Evolutionary conservation across 1,140 invertebrate genomes (phyloP), one percentile per base, ranked within the genome.

Genomic region (Harpegnathos saltator): DNA sequence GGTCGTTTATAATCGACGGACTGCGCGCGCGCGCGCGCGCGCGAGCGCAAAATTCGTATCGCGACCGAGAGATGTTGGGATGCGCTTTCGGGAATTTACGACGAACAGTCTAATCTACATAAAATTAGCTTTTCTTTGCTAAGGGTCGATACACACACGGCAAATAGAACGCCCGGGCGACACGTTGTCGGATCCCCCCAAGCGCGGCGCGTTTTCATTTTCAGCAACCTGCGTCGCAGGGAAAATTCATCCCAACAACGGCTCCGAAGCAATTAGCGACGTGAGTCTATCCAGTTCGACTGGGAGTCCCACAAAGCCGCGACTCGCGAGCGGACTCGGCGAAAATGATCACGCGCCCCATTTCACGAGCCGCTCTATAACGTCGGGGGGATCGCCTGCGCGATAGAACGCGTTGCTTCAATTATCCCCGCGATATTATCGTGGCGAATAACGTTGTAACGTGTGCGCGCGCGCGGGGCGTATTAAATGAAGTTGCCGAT

Each of bases 81-180:
- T 33, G 22, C 52, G 17, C 5, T 33, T 33, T 24, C 63, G 75
- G 22, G 24, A 78, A 68, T 69, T 78, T 69, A 78, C 14, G 29
- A 68, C 63, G 58, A 78, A 78, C 75, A 78, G 29, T 78, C 69
- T 78, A 50, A 78, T 78, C 33, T 78, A 29, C 63, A 78, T 78
- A 44, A 69, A 19, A 78, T 69, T 69, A 78, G 52, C 52, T 22
- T 69, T 78, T 69, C 63, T 78, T 78, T 69, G 52, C 24, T 29
- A 56, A 56, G 22, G 22, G 12, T 44, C 22, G 22, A 7, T 19
- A 48, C 14, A 5, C 14, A 5, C 29, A 33, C 5, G 29, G 5
- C 29, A 73, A 56, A 59, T 58, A 73, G 54, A 33, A 33, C 58
- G 59, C 9, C n/a, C 11, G 38, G 24, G 44, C 58, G 72, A 50